A percentile compares a stretch with the other conserved stretches of the same genome.
Conservation (phyloP, 2,113 vertebrate species). For the Microcebus lehilahytsara region DNA sequence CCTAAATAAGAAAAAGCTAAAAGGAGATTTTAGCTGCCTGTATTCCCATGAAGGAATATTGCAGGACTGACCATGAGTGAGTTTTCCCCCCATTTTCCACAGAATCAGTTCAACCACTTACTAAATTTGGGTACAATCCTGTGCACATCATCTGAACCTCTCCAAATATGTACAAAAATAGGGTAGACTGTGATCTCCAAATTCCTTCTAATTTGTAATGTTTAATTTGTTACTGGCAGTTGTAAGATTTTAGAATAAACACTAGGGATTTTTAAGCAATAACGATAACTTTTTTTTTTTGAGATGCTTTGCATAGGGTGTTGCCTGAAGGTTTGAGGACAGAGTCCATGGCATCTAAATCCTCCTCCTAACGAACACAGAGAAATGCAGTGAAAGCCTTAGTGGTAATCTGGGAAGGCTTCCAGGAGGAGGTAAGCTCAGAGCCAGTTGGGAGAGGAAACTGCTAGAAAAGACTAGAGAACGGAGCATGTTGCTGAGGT, state of each 20-base stretch:
- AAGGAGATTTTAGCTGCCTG: not conserved
- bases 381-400: not conserved
- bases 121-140: not conserved
- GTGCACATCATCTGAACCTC: not conserved
- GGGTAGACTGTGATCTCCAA: not conserved
- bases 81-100: not conserved
- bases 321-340: not conserved
- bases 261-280: not conserved
- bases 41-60: not conserved
- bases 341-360: not conserved
- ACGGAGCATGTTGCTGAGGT: not conserved
- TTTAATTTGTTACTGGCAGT: not conserved
- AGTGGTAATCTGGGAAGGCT: not conserved
- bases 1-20: not conserved
- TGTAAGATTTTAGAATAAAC: not conserved
- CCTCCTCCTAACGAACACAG: not conserved
- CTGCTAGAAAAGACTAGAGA: not conserved
- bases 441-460: not conserved
- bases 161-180: not conserved
- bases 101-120: not conserved
- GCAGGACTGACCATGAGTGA: not conserved
- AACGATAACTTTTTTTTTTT: not conserved
- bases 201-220: not conserved
- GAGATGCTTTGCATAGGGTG: not conserved
- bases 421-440: not conserved